Evolutionary conservation across 35 echinoderm and acorn worm species (phyloP), one percentile per base, ranked within the genome.

Genomic region (Heliocidaris tuberculata): DNA sequence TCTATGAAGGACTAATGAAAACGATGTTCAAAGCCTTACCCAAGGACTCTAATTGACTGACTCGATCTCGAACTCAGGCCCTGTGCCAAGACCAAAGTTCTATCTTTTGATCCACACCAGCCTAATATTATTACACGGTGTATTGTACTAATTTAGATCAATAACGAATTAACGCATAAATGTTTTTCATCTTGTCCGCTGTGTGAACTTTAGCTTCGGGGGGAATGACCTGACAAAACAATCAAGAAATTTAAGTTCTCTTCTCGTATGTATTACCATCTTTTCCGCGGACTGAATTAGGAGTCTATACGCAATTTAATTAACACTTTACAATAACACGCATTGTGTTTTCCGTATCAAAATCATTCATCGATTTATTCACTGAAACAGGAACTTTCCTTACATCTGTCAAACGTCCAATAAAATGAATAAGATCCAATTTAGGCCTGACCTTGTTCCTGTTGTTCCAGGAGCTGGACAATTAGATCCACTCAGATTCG

Each of bases 341-440:
- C 52, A 56, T 56, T 56, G 52, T 27, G 17, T 78, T n/a, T 21
- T 78, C 65, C 7, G 15, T 5, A 21, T 78, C 65, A 78, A 78
- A 78, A 78, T 78, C 65, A 78, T 78, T 78, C 65, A 78, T 78
- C 65, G 65, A 78, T 78, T 78, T 78, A 78, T 78, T 78, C 65
- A 19, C 27, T 78, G 65, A 24, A 78, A 78, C 65, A 78, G 5
- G 65, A 78, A 78, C 65, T 19, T 5, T 7, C 3, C 21, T 78
- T 78, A 27, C 65, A 78, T 21, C 65, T 78, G 65, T 78, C 65
- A 78, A 78, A 78, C 65, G 65, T 78, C 15, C 65, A 27, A 78
- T 78, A 78, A 78, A 78, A 78, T n/a, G 65, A n/a, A 78, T 21
- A 78, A 78, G 65, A 78, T 27, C 65, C 65, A 78, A 78, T 78